Evolutionary conservation across 2,113 vertebrate genomes (phyloP).

Genomic region (Thalassarche chlororhynchos): DNA sequence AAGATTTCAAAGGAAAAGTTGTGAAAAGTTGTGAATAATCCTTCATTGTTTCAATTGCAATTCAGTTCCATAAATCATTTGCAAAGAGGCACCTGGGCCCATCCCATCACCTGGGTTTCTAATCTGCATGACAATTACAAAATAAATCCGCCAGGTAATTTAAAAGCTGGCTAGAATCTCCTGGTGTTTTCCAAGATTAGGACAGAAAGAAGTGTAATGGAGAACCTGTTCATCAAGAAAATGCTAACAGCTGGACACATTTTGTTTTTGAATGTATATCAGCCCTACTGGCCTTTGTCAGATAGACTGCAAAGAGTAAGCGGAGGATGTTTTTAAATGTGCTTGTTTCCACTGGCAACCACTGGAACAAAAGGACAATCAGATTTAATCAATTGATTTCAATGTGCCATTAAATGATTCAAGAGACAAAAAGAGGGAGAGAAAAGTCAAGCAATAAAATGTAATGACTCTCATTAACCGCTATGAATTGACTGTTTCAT

Average conservation of each 20-base stretch:
- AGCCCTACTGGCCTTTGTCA: neutral
- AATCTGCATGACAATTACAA: neutral
- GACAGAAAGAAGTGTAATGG: neutral
- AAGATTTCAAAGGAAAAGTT: neutral
- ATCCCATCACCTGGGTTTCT: neutral
- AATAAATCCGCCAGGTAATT: neutral
- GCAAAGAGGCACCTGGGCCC: neutral
- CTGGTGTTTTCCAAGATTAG: neutral
- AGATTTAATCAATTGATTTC: constrained; percentile 1
- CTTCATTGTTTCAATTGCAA: neutral
- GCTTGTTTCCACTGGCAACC: constrained; percentile 27
- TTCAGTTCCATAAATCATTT: neutral
- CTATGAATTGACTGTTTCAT: neutral
- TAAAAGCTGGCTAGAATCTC: neutral
- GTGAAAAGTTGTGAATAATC: neutral
- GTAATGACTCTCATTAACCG: neutral
- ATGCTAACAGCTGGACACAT: neutral
- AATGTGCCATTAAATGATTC: neutral
- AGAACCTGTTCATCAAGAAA: neutral
- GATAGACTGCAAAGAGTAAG: neutral
- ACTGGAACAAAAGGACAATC: neutral
- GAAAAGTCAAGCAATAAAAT: constrained; percentile 12
- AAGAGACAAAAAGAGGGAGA: neutral
- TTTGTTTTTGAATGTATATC: neutral
- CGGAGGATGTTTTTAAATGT: neutral